These are phyloP conservation scores for Gulo gulo DNA, from an alignment of 2,113 vertebrate genomes.

Conservation along the genomic window DNA sequence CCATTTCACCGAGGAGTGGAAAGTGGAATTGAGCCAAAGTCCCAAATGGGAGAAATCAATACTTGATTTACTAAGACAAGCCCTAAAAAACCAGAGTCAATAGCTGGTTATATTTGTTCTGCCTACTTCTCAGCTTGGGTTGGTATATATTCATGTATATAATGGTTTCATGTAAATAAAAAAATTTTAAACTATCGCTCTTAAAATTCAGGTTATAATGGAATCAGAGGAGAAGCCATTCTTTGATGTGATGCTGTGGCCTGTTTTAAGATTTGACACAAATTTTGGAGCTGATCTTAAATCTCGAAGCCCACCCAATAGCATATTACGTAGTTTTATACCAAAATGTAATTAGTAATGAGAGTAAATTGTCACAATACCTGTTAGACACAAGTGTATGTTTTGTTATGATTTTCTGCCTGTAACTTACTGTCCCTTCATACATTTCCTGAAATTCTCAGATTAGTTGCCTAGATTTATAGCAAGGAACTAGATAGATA, in stretches of 20 bases:
- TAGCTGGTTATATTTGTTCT: conserved; percentile 51
- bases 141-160: conserved; percentile 10
- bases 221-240: conserved; percentile 36
- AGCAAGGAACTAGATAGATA: background rate
- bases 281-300: conserved; percentile 50
- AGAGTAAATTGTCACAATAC: background rate
- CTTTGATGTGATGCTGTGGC: background rate
- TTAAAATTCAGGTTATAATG: conserved; percentile 43
- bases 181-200: conserved; percentile 44
- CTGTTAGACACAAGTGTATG: background rate
- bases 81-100: conserved; percentile 53
- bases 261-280: conserved; percentile 51
- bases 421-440: background rate
- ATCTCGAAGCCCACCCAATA: background rate
- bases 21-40: conserved; percentile 16
- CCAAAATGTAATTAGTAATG: background rate
- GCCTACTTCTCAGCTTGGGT: conserved; percentile 19
- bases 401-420: background rate
- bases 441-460: background rate
- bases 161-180: conserved; percentile 55
- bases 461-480: background rate
- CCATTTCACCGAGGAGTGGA: conserved; percentile 37
- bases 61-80: conserved; percentile 69
- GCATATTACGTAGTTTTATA: background rate
- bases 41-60: background rate